These are phyloP conservation scores for Selene dorsalis DNA, from an alignment of 2,797 vertebrate species.

Conservation along the genomic window DNA sequence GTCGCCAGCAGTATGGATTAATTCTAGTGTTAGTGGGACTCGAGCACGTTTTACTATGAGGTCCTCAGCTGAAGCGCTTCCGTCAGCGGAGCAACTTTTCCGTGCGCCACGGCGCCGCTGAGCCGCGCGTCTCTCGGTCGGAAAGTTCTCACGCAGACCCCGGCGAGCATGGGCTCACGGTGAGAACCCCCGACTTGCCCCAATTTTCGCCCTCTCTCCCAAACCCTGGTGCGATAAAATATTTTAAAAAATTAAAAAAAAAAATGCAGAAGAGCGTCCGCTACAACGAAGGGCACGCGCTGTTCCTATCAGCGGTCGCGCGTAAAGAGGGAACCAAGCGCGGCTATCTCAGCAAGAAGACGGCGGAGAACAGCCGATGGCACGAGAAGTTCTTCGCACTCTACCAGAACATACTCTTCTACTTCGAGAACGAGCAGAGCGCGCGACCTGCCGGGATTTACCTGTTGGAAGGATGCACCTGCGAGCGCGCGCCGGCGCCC, in stretches of 20 bases:
- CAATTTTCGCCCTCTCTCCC: conserved; percentile 15
- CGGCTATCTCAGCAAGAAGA: conserved; percentile 92
- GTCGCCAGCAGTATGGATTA: conserved; percentile 59
- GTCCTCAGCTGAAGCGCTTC: conserved; percentile 56
- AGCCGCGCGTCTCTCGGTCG: conserved; percentile 55
- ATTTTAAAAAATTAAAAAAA: conserved; percentile 59
- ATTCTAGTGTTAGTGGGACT: conserved; percentile 31
- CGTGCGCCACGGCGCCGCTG: conserved; percentile 57
- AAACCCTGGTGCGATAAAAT: conserved; percentile 1
- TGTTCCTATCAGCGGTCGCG: conserved; percentile 90
- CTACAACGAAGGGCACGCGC: conserved; percentile 93
- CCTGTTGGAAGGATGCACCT: conserved; percentile 94
- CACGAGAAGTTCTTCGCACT: conserved; percentile 94
- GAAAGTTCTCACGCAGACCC: conserved; percentile 61
- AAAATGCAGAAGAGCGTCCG: conserved; percentile 94
- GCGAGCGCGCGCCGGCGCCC: conserved; percentile 90
- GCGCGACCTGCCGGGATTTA: conserved; percentile 92
- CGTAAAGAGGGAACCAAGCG: conserved; percentile 92
- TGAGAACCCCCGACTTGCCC: conserved; percentile 34
- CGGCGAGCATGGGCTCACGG: conserved; percentile 49
- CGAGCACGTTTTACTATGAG: conserved; percentile 56
- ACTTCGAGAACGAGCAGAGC: conserved; percentile 96
- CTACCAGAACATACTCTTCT: conserved; percentile 94
- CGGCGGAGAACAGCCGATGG: conserved; percentile 94
- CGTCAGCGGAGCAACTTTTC: conserved; percentile 77